phyloP scores from a whole-genome alignment of 2,888 invertebrate genomes.

The Oxyteleia sp. region DNA sequence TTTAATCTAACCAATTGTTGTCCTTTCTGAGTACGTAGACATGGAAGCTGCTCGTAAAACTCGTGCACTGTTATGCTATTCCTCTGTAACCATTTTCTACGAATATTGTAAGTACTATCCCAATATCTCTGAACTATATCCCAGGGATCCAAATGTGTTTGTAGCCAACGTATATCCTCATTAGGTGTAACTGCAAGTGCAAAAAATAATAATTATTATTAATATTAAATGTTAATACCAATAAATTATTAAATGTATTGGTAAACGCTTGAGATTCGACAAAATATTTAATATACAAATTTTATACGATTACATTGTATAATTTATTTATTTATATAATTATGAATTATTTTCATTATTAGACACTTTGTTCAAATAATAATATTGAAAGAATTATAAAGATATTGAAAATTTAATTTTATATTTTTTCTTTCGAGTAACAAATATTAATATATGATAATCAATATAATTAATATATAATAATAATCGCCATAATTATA shows the following conservation, averaged over 20 bases:
- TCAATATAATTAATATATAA: too few relatives aligned
- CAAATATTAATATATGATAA: too few relatives aligned
- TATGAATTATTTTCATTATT: too few relatives aligned
- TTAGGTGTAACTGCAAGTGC: not conserved
- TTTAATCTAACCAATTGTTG: not conserved
- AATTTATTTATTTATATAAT: too few relatives aligned
- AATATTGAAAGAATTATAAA: too few relatives aligned
- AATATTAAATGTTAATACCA: not conserved
- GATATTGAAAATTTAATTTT: not conserved
- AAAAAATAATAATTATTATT: not conserved
- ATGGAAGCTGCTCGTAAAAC: conserved; percentile 4
- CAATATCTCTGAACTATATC: conserved; percentile 1
- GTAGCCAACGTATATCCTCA: not conserved
- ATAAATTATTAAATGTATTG: not conserved
- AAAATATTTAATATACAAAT: too few relatives aligned
- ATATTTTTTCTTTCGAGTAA: not conserved
- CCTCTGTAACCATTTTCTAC: not conserved
- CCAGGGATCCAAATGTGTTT: conserved; percentile 4
- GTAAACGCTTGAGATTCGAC: too few relatives aligned
- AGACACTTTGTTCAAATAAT: too few relatives aligned
- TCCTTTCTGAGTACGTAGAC: not conserved
- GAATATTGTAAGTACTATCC: not conserved
- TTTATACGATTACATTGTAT: too few relatives aligned
- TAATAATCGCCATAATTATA: too few relatives aligned
- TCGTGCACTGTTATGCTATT: not conserved